Evolutionary conservation across 2,888 invertebrate species (phyloP).

Genomic region (Anthrax anthrax): DNA sequence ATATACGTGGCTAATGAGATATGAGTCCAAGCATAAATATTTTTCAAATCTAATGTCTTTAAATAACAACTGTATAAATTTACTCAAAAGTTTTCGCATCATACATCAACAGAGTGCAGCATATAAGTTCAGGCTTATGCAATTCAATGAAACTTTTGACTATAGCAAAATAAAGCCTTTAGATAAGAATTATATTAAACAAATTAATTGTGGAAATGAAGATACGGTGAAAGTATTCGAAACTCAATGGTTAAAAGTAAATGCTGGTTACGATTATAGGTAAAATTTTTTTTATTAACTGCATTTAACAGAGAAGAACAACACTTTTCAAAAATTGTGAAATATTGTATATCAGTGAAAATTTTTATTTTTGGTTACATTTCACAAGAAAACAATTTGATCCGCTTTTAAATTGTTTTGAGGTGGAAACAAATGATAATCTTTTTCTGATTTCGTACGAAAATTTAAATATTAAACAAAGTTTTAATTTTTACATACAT

Average conservation of each 20-base stretch:
- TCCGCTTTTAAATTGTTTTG: neutral
- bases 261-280: neutral
- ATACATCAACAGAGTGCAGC: conserved; percentile 1
- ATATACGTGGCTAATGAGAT: conserved; percentile 1
- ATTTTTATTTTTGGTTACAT: neutral
- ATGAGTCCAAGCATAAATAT: conserved; percentile 2
- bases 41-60: neutral
- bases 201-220: neutral
- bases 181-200: neutral
- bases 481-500: neutral
- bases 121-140: neutral
- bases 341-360: neutral
- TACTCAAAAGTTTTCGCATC: neutral
- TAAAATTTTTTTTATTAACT: neutral
- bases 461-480: too few species aligned
- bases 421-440: neutral
- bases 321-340: neutral
- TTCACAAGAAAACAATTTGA: neutral
- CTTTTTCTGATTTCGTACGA: neutral
- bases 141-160: neutral
- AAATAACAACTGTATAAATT: conserved; percentile 1
- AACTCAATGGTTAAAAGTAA: neutral
- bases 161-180: neutral
- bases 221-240: neutral
- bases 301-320: neutral